Base-by-base conservation (phyloP, 2,888 invertebrate species). In the Scaptodrosophila latifasciaeformis region DNA sequence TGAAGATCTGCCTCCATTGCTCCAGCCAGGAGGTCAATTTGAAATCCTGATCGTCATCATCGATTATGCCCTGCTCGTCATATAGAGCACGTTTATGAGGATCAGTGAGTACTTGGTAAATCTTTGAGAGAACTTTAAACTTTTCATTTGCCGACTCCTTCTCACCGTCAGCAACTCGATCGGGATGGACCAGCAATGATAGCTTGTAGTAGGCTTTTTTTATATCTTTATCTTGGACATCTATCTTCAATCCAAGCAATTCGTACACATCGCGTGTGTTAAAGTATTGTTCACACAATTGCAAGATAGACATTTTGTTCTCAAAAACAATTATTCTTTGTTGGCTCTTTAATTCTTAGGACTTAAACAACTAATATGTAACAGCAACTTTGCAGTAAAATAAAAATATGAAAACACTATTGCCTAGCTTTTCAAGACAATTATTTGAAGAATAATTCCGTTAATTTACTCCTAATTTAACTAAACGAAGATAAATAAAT, bases 201-300 rank as follows among this genome's bases (percentile, higher is more conserved):
- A 95, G 84, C 82, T 93, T 94, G 85, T 96, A 95, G 84, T 98
- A 99, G 0, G 96, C 97, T 84, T 96, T 97, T 83, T 97, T 97
- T 2, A 99, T 92, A 86, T 96, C 92, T 87, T 93, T 93, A 44
- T 92, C 91, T 9, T 89, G 87, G 0, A 95, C 92, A 54, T 88
- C 88, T 84, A 91, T 91, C 3, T 89, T 80, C 35, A 96, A 89
- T 65, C 90, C 90, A 45, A 97, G 86, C 2, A 96, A 90, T 79
- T 93, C 91, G 72, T 96, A 97, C 1, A 97, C 89, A 87, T 95
- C 90, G 13, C 88, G 89, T 0, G 92, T 91, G 5, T 90, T 90
- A 82, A 94, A 96, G 84, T 92, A 93, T 74, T 93, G 90, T 81
- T 92, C 89, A 86, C 96, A 96, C 54, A 91, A 87, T 66, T 93